Conservation (phyloP, 2,113 vertebrate species). For the Drymodes brunneopygia region DNA sequence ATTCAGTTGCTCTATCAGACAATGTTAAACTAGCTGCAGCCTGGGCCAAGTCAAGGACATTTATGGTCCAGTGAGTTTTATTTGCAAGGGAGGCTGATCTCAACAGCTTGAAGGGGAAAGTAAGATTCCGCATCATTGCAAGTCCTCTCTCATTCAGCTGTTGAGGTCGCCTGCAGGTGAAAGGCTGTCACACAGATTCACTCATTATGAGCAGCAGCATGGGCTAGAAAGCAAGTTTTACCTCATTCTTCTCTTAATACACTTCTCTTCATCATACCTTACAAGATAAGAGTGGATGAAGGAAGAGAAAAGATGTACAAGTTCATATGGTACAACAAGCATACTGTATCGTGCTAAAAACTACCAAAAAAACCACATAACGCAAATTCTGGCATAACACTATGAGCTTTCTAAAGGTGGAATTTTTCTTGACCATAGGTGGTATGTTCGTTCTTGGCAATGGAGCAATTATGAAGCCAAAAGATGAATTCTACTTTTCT, state of each 20-base stretch:
- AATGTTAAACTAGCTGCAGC: conserved; percentile 61
- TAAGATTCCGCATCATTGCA: not conserved
- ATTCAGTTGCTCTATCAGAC: not conserved
- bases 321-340: not conserved
- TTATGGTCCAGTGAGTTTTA: conserved; percentile 43
- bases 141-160: conserved; percentile 58
- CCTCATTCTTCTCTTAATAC: conserved; percentile 87
- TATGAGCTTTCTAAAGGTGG: not conserved
- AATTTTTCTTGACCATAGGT: not conserved
- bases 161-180: conserved; percentile 68
- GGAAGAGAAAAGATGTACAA: conserved; percentile 54
- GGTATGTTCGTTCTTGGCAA: not conserved
- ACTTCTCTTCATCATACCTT: conserved; percentile 92
- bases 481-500: not conserved
- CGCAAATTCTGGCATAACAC: not conserved
- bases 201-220: conserved; percentile 29
- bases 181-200: conserved; percentile 44
- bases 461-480: not conserved
- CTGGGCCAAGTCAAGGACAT: conserved; percentile 45
- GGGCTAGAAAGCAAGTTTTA: conserved; percentile 74
- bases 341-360: not conserved
- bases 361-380: not conserved
- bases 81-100: conserved; percentile 68
- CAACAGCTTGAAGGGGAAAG: conserved; percentile 71
- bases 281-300: conserved; percentile 66